These are phyloP conservation scores for Petrolisthes cinctipes DNA, from an alignment of 2,888 invertebrate species.

Conservation along the genomic window DNA sequence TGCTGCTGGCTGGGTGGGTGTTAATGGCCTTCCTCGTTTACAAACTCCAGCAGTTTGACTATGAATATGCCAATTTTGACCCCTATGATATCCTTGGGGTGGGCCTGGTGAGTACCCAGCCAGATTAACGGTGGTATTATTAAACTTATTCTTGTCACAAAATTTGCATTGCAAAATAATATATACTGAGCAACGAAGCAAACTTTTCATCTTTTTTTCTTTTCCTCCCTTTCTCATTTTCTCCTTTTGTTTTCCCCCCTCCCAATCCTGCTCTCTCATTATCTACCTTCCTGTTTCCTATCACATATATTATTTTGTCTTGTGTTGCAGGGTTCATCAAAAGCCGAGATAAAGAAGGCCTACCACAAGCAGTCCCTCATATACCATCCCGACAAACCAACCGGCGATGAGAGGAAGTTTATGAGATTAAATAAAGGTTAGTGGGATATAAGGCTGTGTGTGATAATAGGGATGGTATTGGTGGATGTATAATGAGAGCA, in stretches of 20 bases:
- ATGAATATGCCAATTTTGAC: slow-evolving; percentile 98
- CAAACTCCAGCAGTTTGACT: slow-evolving; percentile 95
- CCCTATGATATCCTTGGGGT: slow-evolving; percentile 95
- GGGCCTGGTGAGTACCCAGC: slow-evolving; percentile 77
- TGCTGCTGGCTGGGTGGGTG: slow-evolving; percentile 86
- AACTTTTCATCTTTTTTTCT: background rate
- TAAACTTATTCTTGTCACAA: no score
- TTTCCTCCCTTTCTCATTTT: background rate
- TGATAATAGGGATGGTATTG: no score
- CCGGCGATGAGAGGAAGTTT: slow-evolving; percentile 96
- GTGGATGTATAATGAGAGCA: no score
- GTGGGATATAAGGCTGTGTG: background rate
- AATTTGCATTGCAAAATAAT: no score
- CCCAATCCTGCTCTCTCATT: background rate
- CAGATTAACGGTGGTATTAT: background rate
- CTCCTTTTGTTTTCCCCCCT: background rate
- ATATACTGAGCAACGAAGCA: background rate
- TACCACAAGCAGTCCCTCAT: slow-evolving; percentile 93
- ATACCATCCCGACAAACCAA: slow-evolving; percentile 97
- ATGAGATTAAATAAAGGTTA: slow-evolving; percentile 96
- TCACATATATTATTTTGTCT: background rate
- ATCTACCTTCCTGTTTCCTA: background rate
- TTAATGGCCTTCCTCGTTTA: slow-evolving; percentile 85
- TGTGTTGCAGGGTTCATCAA: slow-evolving; percentile 79
- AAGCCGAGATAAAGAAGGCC: slow-evolving; percentile 92